These are phyloP conservation scores for Ginglymostoma cirratum DNA, from an alignment of 2,113 vertebrate genomes.

Conservation along the genomic window DNA sequence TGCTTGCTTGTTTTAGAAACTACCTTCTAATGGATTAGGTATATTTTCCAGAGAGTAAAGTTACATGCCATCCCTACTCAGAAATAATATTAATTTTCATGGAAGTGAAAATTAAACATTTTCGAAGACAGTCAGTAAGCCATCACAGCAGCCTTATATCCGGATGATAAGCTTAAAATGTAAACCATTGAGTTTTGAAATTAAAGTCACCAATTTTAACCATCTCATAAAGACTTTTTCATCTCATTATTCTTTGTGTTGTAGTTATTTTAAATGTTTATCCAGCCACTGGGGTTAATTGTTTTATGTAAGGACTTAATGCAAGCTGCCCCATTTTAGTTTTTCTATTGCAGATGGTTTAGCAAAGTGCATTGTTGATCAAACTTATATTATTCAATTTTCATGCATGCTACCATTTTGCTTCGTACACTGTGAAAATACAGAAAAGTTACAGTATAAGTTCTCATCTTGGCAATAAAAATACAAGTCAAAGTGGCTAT, in stretches of 20 bases:
- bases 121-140: not conserved
- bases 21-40: not conserved
- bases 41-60: not conserved
- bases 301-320: not conserved
- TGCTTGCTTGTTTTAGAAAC: not conserved
- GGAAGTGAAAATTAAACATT: not conserved
- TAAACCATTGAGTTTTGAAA: not conserved
- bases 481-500: not conserved
- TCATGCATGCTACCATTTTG: not conserved
- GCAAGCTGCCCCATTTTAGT: not conserved
- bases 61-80: not conserved
- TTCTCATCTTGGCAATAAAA: not conserved
- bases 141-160: not conserved
- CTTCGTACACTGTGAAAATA: not conserved
- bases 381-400: not conserved
- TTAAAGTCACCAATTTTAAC: not conserved
- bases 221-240: not conserved
- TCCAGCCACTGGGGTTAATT: not conserved
- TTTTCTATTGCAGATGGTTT: not conserved
- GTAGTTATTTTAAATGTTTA: not conserved
- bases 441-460: not conserved
- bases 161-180: not conserved
- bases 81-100: not conserved
- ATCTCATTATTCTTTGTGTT: not conserved
- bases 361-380: not conserved